Conservation (phyloP, 2,888 invertebrate species). For the Cephus spinipes region DNA sequence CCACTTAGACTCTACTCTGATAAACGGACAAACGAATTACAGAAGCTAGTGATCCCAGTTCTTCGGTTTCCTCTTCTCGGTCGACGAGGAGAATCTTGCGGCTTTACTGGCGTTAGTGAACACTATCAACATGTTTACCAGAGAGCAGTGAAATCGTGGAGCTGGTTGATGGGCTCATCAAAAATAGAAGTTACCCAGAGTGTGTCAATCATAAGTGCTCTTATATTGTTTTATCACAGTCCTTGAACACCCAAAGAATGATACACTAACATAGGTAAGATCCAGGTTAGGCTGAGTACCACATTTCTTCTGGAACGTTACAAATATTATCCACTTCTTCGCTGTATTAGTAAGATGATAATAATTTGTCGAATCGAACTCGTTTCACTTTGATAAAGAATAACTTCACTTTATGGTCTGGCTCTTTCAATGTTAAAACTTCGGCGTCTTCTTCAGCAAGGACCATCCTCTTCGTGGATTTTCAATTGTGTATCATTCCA, state of each 20-base stretch:
- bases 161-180: background rate
- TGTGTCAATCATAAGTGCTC: background rate
- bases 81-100: background rate
- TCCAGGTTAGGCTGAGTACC: background rate
- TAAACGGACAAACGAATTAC: background rate
- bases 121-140: background rate
- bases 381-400: conserved; percentile 16
- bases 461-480: background rate
- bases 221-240: background rate
- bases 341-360: conserved; percentile 31
- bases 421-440: background rate
- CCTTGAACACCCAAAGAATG: background rate
- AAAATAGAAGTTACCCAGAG: background rate
- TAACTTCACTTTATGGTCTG: background rate
- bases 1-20: background rate
- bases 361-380: conserved; percentile 18
- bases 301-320: too few relatives aligned
- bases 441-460: background rate
- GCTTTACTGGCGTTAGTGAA: background rate
- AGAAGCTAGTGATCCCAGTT: background rate
- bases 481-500: background rate
- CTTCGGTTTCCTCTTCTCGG: background rate
- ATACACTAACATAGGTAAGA: background rate
- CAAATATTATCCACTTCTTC: background rate
- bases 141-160: background rate